Conservation (phyloP, 1,140 invertebrate species). For the Eubasilissa regina region DNA sequence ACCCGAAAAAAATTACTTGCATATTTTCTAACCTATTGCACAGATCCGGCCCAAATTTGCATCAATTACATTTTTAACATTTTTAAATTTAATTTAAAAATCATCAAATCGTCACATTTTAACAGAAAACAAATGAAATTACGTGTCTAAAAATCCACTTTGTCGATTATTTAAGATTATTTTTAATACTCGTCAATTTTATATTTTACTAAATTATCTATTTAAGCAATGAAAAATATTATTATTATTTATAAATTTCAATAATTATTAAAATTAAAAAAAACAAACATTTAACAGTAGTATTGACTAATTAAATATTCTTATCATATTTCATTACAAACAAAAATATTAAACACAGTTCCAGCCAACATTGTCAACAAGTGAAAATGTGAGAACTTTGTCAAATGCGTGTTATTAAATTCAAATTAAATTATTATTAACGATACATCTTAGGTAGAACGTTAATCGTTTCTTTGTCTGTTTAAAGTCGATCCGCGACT, state of each 20-base stretch:
- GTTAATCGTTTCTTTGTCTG: no score
- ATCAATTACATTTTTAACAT: background rate
- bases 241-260: background rate
- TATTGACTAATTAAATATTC: background rate
- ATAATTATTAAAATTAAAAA: constrained; percentile 13
- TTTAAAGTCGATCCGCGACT: no score
- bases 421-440: background rate
- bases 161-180: background rate
- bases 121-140: background rate
- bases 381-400: background rate
- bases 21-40: background rate
- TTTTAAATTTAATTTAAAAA: background rate
- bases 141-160: background rate
- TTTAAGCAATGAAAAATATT: background rate
- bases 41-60: background rate
- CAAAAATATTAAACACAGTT: background rate
- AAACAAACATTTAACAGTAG: constrained; percentile 11
- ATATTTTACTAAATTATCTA: constrained; percentile 5
- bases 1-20: background rate
- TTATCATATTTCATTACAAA: constrained; percentile 1
- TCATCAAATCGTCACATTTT: background rate
- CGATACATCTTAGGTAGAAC: no score
- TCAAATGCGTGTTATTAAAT: background rate
- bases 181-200: background rate
- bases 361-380: background rate